Evolutionary conservation across 2,797 vertebrate species (phyloP).

Genomic region (Phylloscopus collybita): DNA sequence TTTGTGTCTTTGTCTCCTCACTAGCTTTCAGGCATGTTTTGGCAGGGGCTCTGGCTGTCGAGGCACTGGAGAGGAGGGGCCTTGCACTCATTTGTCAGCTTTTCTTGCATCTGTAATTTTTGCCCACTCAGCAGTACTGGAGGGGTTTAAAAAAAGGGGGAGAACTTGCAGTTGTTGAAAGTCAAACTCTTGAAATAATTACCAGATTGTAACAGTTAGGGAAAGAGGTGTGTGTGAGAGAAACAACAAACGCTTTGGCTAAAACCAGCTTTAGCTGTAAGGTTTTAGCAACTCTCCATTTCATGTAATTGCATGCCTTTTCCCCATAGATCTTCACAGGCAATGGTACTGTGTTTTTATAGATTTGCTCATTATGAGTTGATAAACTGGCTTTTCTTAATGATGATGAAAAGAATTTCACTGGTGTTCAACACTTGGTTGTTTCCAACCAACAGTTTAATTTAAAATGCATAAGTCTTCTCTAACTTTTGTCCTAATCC

Average conservation of each 20-base stretch:
- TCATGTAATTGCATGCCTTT: not conserved
- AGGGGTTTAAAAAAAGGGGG: conserved; percentile 74
- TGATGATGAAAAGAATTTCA: conserved; percentile 12
- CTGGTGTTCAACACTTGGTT: conserved; percentile 3
- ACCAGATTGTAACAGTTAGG: conserved; percentile 5
- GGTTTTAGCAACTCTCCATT: conserved; percentile 19
- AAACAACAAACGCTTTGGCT: conserved; percentile 15
- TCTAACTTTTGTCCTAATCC: not conserved
- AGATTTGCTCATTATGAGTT: not conserved
- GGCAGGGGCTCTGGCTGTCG: conserved; percentile 80
- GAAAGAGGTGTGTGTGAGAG: not conserved
- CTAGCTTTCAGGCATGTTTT: conserved; percentile 86
- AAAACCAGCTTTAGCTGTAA: not conserved
- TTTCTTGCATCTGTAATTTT: conserved; percentile 81
- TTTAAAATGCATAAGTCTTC: not conserved
- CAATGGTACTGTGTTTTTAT: not conserved
- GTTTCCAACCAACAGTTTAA: conserved; percentile 19
- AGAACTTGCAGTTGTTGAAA: conserved; percentile 58
- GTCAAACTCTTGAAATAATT: conserved; percentile 60
- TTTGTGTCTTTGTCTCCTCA: conserved; percentile 91
- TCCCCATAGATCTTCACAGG: not conserved
- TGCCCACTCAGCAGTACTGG: conserved; percentile 83
- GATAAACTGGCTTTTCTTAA: conserved; percentile 14
- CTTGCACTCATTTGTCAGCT: conserved; percentile 77
- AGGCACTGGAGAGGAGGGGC: conserved; percentile 72